Conservation (phyloP, 2,113 vertebrate genomes). For the Himantopus leucocephalus region DNA sequence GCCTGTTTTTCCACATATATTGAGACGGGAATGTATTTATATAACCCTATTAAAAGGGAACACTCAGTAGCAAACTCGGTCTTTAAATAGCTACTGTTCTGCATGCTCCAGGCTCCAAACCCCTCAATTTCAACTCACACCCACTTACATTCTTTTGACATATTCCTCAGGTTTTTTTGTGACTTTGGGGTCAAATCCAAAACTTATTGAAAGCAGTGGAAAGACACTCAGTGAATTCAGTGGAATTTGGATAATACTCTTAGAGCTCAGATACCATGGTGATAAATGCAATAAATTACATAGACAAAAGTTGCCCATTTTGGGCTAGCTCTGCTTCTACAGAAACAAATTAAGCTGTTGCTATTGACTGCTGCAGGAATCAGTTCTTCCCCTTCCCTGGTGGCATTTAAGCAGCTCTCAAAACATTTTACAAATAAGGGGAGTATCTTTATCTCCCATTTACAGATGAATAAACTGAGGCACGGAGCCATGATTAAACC, state of each 20-base stretch:
- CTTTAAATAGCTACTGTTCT: conserved; percentile 73
- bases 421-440: not conserved
- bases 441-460: not conserved
- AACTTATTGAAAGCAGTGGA: conserved; percentile 54
- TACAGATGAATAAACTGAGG: not conserved
- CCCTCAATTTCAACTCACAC: conserved; percentile 68
- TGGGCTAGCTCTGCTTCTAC: not conserved
- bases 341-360: conserved; percentile 7
- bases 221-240: conserved; percentile 47
- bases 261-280: conserved; percentile 32
- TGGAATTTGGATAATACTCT: conserved; percentile 44
- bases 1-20: conserved; percentile 70
- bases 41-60: conserved; percentile 71
- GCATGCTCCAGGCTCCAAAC: conserved; percentile 44
- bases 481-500: rapidly evolving
- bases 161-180: conserved; percentile 46
- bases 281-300: conserved; percentile 55
- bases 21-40: conserved; percentile 65
- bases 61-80: conserved; percentile 18
- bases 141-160: conserved; percentile 71
- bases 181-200: conserved; percentile 46
- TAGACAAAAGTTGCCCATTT: conserved; percentile 8
- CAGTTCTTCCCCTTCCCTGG: not conserved
- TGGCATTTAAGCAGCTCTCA: not conserved
- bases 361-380: not conserved